A percentile compares a stretch with the other conserved stretches of the same genome.
Evolutionary conservation across 1,140 invertebrate genomes (phyloP).

Genomic region (Zaprionus gabonicus): DNA sequence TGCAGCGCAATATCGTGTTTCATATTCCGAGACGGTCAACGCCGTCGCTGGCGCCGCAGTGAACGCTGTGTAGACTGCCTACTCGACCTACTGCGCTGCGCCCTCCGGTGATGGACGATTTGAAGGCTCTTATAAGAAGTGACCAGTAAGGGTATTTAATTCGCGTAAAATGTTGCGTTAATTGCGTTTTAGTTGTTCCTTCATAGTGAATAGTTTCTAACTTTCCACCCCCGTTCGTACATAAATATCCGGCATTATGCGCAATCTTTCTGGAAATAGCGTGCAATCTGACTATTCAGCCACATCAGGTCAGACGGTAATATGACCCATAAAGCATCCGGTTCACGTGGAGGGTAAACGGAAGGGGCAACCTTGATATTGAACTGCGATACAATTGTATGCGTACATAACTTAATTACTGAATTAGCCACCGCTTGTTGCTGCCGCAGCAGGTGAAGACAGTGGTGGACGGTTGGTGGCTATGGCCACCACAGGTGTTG

Average conservation of each 20-base stretch:
- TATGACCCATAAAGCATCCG: slow-evolving; percentile 60
- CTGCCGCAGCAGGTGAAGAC: slow-evolving; percentile 5
- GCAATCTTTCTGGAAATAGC: slow-evolving; percentile 38
- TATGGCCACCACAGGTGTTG: slow-evolving; percentile 22
- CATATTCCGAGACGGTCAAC: slow-evolving; percentile 36
- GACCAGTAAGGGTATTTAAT: slow-evolving; percentile 48
- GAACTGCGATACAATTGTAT: slow-evolving; percentile 66
- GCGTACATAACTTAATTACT: slow-evolving; percentile 54
- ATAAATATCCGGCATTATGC: slow-evolving; percentile 31
- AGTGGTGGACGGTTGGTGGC: slow-evolving; percentile 25
- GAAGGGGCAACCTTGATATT: slow-evolving; percentile 54
- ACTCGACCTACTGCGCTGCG: slow-evolving; percentile 3
- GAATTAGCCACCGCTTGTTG: slow-evolving; percentile 55
- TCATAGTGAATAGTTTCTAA: slow-evolving; percentile 8
- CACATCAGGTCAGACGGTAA: slow-evolving; percentile 40
- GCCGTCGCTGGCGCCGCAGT: slow-evolving; percentile 21
- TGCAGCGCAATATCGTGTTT: slow-evolving; percentile 56
- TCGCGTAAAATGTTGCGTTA: slow-evolving; percentile 59
- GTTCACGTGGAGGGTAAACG: slow-evolving; percentile 32
- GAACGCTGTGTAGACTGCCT: not conserved
- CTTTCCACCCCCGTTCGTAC: slow-evolving; percentile 3
- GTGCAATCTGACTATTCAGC: slow-evolving; percentile 64
- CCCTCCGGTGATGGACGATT: slow-evolving; percentile 9
- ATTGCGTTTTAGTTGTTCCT: slow-evolving; percentile 69
- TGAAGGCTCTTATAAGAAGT: slow-evolving; percentile 10